A percentile compares a stretch with the other conserved stretches of the same genome.
phyloP scores from a whole-genome alignment of 1,140 invertebrate species.

The Pachypsylla venusta region DNA sequence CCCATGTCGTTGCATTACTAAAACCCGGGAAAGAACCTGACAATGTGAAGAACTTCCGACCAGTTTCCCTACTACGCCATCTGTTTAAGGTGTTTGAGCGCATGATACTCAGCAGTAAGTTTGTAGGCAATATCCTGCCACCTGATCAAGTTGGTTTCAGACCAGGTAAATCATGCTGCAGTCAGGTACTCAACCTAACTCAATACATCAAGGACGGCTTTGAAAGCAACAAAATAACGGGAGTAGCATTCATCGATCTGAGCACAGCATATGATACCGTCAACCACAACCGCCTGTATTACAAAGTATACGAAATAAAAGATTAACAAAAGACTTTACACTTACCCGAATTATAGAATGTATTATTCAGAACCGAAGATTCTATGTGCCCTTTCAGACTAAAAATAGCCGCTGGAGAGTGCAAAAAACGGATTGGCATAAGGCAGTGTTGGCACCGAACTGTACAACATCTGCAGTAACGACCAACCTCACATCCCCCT shows the following conservation, averaged over 20 bases:
- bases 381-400: conserved; percentile 13
- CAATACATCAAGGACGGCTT: conserved; percentile 16
- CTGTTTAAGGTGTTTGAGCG: conserved; percentile 18
- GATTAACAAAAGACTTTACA: conserved; percentile 2
- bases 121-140: conserved; percentile 13
- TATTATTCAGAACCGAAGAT: conserved; percentile 14
- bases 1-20: too few species aligned
- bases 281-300: neutral
- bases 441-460: conserved; percentile 25
- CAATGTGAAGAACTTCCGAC: conserved; percentile 16
- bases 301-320: too few species aligned
- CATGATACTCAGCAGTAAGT: conserved; percentile 16
- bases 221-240: conserved; percentile 14
- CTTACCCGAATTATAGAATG: conserved; percentile 1
- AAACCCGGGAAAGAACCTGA: too few species aligned
- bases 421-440: conserved; percentile 22
- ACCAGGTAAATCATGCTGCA: too few species aligned
- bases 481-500: too few species aligned
- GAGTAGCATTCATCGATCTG: conserved; percentile 15
- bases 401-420: conserved; percentile 16
- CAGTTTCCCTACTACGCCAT: conserved; percentile 17
- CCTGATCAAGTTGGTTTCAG: conserved; percentile 10
- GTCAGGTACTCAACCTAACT: conserved; percentile 15
- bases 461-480: conserved; percentile 24
- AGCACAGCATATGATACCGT: neutral